Base-by-base conservation (phyloP, 2,797 vertebrate species). In the Semaprochilodus insignis region DNA sequence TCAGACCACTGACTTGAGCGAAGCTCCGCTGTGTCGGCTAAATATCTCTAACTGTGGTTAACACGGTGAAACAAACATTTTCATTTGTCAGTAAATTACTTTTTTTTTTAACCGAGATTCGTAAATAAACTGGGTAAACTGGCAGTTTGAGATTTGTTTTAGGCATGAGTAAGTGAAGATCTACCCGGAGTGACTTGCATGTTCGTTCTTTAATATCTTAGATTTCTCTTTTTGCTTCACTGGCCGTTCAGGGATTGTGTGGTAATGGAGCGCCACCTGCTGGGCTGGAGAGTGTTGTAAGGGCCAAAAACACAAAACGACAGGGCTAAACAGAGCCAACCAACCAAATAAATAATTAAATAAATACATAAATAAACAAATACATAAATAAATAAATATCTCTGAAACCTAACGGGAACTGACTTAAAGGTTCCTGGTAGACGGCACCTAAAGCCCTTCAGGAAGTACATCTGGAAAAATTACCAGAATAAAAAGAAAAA, bases 251-350 rank as follows among this genome's bases (percentile, higher is more conserved):
- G 25, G 25, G 36, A 10, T 8, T 55, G 51, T 34, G 4, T 13
- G 52, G 17, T 73, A 31, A 13, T 8, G 2, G 6, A 31, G 70
- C 16, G 71, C 70, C 70, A 70, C 36, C 83, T 79, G 19, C 51
- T 54, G 80, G 52, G 19, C 4, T 27, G 78, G 34, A 52, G 70
- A 55, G 11, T 14, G 15, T 40, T 40, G 2, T 65, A 14, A 36
- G 1, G 3, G 17, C 11, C 17, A 25, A 14, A 17, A 52, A 17
- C 23, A 23, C 55, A 36, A 59, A 21, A 69, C 11, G n/a, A 8
- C n/a, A 62, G 23, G 21, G 21, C 17, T 19, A 17, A 17, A 55
- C 54, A 19, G 54, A 55, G 13, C 17, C 3, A 17, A 55, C 19
- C 5, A 55, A 55, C 16, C 17, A 65, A 3, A 17, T 10, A 15